phyloP scores from a whole-genome alignment of 1,140 invertebrate genomes.

The Drosophila kepulauana region DNA sequence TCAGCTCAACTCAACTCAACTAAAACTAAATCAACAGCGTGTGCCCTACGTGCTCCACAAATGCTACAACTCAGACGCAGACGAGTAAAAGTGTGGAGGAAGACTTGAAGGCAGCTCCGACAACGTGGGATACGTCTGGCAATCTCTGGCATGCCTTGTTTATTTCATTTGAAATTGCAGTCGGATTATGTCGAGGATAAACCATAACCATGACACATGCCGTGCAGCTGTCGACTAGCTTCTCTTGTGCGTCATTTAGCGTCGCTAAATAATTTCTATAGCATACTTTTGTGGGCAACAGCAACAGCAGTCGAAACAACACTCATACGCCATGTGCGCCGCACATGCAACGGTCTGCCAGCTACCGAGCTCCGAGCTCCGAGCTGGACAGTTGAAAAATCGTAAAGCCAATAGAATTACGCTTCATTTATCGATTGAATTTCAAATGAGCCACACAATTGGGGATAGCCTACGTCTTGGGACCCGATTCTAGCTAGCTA shows the following conservation, averaged over 20 bases:
- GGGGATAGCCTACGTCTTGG: constrained; percentile 27
- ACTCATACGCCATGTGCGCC: constrained; percentile 4
- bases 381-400: constrained; percentile 28
- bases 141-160: constrained; percentile 53
- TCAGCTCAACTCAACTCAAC: constrained; percentile 18
- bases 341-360: background rate
- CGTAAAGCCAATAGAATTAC: constrained; percentile 64
- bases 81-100: too few species aligned
- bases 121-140: constrained; percentile 14
- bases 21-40: constrained; percentile 72
- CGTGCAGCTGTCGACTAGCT: constrained; percentile 17
- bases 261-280: constrained; percentile 59
- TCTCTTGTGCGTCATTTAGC: constrained; percentile 29
- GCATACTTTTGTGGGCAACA: constrained; percentile 46
- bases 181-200: constrained; percentile 22
- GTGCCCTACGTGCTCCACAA: constrained; percentile 44
- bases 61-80: background rate
- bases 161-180: constrained; percentile 53
- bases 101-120: background rate
- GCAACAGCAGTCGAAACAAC: background rate
- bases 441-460: constrained; percentile 60
- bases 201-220: constrained; percentile 40
- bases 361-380: too few species aligned
- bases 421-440: constrained; percentile 82
- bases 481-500: background rate